Conservation (phyloP, 2,888 invertebrate genomes). For the Adelphocoris suturalis region DNA sequence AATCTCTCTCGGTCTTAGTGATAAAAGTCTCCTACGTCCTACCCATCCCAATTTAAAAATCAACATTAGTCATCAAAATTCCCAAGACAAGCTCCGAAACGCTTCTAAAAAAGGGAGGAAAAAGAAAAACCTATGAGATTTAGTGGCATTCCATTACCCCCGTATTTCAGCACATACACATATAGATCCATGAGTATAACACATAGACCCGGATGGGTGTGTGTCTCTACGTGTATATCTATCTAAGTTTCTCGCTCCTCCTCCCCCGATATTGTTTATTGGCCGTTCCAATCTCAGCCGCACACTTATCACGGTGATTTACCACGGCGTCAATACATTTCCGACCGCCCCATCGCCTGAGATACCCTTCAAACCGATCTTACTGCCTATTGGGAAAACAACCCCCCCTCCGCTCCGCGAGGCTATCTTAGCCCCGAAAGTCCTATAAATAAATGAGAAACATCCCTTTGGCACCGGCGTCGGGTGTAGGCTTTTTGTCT, state of each 20-base stretch:
- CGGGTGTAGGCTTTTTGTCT: conserved; percentile 60
- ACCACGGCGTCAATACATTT: conserved; percentile 56
- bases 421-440: conserved; percentile 41
- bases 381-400: conserved; percentile 18
- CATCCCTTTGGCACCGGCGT: conserved; percentile 62
- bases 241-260: conserved; percentile 32
- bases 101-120: no score
- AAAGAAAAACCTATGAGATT: neutral
- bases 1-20: no score
- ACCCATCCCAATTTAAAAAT: no score
- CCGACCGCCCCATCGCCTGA: conserved; percentile 32
- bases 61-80: no score
- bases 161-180: neutral
- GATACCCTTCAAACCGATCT: conserved; percentile 29
- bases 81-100: no score
- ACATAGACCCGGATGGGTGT: neutral
- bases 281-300: conserved; percentile 54
- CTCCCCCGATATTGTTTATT: conserved; percentile 60
- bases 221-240: neutral
- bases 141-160: neutral
- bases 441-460: conserved; percentile 64
- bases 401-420: neutral
- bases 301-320: conserved; percentile 64
- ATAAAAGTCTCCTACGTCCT: no score
- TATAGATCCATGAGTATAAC: neutral